Base-by-base conservation (phyloP, 2,113 vertebrate genomes). In the Agapornis roseicollis region DNA sequence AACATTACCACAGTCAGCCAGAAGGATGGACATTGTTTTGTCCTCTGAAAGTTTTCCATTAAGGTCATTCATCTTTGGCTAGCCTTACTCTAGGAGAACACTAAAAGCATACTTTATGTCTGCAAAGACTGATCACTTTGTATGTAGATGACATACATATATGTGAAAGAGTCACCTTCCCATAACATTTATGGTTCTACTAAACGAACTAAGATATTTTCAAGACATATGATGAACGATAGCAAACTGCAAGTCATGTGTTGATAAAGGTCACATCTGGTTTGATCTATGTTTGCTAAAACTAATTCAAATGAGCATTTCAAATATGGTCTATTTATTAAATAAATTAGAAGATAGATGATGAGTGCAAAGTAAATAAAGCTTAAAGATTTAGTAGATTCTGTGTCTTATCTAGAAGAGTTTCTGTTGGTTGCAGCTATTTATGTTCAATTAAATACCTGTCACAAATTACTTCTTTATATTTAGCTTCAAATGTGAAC, bases 21-120 rank as follows among this genome's bases (percentile, higher is more conserved):
- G 65, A 94, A 90, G 65, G 73, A 89, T 90, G 90, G 85, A 88
- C 61, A 0, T 42, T 49, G 22, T n/a, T 92, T 80, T 79, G 77
- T 88, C 86, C 86, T 94, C 87, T 91, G 80, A 74, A 95, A 90
- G 52, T 42, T 44, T 94, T 88, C 88, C 65, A 84, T 92, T 65
- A 47, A 61, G 28, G 61, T 37, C 2, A 50, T 92, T 94, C 83
- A 25, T 96, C 92, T 92, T 79, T 72, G 42, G 80, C 35, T 60
- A 56, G 69, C 39, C 61, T 80, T 87, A 63, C 88, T 76, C 39
- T 10, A 61, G 72, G 25, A 17, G 65, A 89, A 86, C 94, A 85
- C 86, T 92, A 86, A 94, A 88, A 95, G 46, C 64, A 60, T 49
- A 56, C 47, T 92, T 88, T 58, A 23, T 39, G 16, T 61, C 63